Percentiles rank a stretch among this genome's conserved stretches.
phyloP scores from a whole-genome alignment of 2,797 vertebrate species.

The Eospalax fontanierii region DNA sequence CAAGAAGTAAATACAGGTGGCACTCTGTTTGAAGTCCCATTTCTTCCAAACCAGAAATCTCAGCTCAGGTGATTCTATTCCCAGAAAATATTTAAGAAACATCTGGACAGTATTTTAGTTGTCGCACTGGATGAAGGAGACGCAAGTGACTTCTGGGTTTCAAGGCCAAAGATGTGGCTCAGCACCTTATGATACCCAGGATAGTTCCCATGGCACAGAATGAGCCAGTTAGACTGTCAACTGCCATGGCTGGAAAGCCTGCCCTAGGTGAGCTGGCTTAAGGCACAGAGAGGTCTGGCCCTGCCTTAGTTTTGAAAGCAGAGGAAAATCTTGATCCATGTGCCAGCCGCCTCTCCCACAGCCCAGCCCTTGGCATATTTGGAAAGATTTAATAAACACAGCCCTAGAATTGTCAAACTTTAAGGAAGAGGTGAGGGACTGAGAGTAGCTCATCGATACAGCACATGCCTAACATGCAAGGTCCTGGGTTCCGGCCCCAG shows the following conservation, averaged over 20 bases:
- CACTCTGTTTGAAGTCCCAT: background rate
- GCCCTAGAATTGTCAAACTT: slow-evolving; percentile 22
- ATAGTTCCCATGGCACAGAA: background rate
- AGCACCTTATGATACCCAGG: background rate
- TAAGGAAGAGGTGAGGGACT: background rate
- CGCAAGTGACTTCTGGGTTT: background rate
- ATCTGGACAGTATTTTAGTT: background rate
- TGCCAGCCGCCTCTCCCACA: background rate
- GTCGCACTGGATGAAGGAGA: background rate
- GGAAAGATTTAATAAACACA: background rate
- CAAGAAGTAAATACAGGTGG: background rate
- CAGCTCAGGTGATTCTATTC: background rate
- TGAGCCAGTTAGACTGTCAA: background rate
- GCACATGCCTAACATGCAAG: background rate
- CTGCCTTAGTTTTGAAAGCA: background rate
- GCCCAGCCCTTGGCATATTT: background rate
- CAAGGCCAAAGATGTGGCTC: background rate
- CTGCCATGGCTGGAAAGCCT: background rate
- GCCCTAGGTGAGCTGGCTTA: background rate
- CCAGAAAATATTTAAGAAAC: background rate
- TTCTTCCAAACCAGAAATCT: slow-evolving; percentile 11
- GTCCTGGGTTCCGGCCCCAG: background rate
- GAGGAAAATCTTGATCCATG: background rate
- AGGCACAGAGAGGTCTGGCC: background rate
- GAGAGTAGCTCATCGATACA: background rate